A percentile compares a stretch with the other conserved stretches of the same genome.
These are phyloP conservation scores for Pyxicephalus adspersus DNA, from an alignment of 2,113 vertebrate genomes.

Conservation along the genomic window DNA sequence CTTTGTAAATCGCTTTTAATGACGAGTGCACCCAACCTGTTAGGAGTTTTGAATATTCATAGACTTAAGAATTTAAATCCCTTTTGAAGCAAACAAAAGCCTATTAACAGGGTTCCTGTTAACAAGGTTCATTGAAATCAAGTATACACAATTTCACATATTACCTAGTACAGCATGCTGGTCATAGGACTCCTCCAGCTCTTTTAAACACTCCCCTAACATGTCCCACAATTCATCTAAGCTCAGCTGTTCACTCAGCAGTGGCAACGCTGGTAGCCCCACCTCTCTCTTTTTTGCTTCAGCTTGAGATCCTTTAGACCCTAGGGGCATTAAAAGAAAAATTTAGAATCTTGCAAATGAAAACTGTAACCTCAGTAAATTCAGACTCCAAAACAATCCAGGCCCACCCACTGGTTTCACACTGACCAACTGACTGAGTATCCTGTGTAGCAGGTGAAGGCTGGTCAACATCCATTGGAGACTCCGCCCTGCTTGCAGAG, in stretches of 20 bases:
- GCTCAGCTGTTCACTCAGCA: conserved; percentile 90
- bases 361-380: neutral
- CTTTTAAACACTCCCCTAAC: conserved; percentile 92
- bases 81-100: too few relatives aligned
- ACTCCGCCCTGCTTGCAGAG: conserved; percentile 85
- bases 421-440: conserved; percentile 80
- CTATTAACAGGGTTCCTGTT: too few relatives aligned
- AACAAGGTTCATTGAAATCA: too few relatives aligned
- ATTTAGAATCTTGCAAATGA: neutral
- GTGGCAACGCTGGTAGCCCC: conserved; percentile 86
- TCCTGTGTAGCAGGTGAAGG: conserved; percentile 88
- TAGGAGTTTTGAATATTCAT: too few relatives aligned
- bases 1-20: too few relatives aligned
- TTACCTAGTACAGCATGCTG: conserved; percentile 92
- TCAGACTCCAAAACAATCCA: neutral
- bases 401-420: conserved; percentile 61
- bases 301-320: conserved; percentile 70
- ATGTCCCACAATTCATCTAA: conserved; percentile 94
- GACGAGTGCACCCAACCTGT: too few relatives aligned
- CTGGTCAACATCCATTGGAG: conserved; percentile 94
- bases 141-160: conserved; percentile 8
- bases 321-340: conserved; percentile 14
- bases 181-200: conserved; percentile 92
- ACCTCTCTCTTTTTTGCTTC: conserved; percentile 82
- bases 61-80: too few relatives aligned